Evolutionary conservation across 2,888 invertebrate species (phyloP).

Genomic region (Metacarcinus magister): DNA sequence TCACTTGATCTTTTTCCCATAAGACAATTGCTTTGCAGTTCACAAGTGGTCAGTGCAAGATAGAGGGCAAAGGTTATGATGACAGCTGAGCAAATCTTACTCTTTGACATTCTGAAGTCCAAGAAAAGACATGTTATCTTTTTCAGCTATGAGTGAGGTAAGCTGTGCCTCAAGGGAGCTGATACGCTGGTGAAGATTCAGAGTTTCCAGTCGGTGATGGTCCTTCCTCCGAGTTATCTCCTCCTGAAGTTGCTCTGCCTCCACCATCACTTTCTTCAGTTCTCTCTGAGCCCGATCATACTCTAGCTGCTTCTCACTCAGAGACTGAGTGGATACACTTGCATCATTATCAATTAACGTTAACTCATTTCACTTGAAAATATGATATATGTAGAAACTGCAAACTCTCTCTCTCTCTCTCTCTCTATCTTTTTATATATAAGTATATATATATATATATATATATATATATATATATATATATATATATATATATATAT

Average conservation of each 20-base stretch:
- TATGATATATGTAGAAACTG: background rate
- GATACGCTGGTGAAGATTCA: constrained; percentile 64
- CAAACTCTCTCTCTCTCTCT: too few species aligned
- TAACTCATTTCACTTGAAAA: background rate
- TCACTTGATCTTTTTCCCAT: background rate
- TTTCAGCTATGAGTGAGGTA: constrained; percentile 49
- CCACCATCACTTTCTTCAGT: constrained; percentile 45
- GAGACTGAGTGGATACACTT: background rate
- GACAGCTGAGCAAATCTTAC: constrained; percentile 40
- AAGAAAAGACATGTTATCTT: background rate
- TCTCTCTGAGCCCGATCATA: constrained; percentile 45
- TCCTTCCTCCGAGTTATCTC: constrained; percentile 63
- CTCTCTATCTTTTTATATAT: too few species aligned
- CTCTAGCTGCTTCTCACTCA: constrained; percentile 72
- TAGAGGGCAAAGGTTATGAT: background rate
- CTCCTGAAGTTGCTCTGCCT: background rate
- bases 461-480: too few species aligned
- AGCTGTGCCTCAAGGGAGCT: constrained; percentile 55
- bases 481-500: too few species aligned
- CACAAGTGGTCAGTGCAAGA: background rate
- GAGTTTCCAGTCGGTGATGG: constrained; percentile 61
- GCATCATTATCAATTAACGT: background rate
- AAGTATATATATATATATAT: too few species aligned
- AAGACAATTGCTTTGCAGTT: too few species aligned
- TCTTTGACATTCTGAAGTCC: constrained; percentile 51